A percentile compares a stretch with the other conserved stretches of the same genome.
Conservation (phyloP, 2,888 invertebrate species). For the Melanotus villosus region DNA sequence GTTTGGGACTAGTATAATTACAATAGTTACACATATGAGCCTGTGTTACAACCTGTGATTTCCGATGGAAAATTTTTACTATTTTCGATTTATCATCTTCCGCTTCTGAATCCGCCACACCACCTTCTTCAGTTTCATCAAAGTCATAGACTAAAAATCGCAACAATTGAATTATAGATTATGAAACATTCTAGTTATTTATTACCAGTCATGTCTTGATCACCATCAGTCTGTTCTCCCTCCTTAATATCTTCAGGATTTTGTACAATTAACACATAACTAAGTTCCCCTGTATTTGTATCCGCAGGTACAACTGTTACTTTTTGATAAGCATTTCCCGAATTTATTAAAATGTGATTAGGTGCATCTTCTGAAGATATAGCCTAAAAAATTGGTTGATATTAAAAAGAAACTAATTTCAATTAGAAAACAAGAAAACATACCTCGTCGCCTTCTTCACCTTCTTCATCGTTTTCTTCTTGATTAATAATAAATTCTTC, state of each 20-base stretch:
- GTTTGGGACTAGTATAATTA: constrained; percentile 90
- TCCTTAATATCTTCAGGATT: constrained; percentile 71
- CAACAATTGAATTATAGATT: neutral
- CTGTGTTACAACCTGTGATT: constrained; percentile 76
- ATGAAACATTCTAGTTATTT: neutral
- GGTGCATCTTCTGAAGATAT: constrained; percentile 44
- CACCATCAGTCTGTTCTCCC: constrained; percentile 69
- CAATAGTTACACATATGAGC: constrained; percentile 92
- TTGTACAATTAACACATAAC: constrained; percentile 90
- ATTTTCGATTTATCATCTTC: constrained; percentile 78
- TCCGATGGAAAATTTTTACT: constrained; percentile 74
- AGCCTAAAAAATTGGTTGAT: too few relatives aligned
- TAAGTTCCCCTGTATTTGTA: constrained; percentile 83
- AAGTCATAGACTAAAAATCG: constrained; percentile 77
- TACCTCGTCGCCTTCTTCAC: constrained; percentile 58
- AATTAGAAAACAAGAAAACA: constrained; percentile 25
- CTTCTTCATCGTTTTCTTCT: constrained; percentile 70
- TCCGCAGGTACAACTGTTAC: constrained; percentile 89
- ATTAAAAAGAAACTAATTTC: too few relatives aligned
- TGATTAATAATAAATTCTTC: constrained; percentile 69
- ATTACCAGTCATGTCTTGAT: constrained; percentile 72
- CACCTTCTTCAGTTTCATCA: constrained; percentile 78
- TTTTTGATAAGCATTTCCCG: constrained; percentile 81
- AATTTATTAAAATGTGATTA: constrained; percentile 71
- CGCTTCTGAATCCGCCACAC: constrained; percentile 73